These are phyloP conservation scores for Bubo bubo DNA, from an alignment of 2,113 vertebrate genomes.

Conservation along the genomic window DNA sequence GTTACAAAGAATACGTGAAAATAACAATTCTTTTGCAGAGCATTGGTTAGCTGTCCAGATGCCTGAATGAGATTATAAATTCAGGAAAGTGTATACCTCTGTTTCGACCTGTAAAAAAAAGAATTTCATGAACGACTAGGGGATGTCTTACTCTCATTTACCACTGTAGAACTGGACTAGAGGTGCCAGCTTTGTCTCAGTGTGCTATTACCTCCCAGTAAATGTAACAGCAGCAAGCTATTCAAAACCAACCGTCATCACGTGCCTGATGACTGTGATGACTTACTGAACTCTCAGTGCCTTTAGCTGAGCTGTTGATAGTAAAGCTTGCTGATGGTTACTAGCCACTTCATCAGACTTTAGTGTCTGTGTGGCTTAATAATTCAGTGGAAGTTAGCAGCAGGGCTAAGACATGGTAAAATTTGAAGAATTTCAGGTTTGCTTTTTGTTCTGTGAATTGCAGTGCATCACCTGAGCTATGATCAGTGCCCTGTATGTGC, in stretches of 20 bases:
- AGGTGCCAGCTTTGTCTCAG: not conserved
- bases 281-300: not conserved
- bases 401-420: not conserved
- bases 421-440: not conserved
- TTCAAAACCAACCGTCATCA: not conserved
- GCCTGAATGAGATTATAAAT: not conserved
- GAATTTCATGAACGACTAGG: not conserved
- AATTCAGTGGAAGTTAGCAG: not conserved
- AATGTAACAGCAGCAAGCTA: not conserved
- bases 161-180: not conserved
- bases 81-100: not conserved
- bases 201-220: not conserved
- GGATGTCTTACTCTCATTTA: not conserved
- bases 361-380: not conserved
- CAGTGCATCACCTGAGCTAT: not conserved
- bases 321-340: not conserved
- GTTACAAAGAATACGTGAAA: constrained; percentile 47
- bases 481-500: not conserved
- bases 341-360: not conserved
- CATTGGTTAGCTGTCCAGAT: not conserved
- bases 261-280: not conserved
- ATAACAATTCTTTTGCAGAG: not conserved
- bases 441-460: not conserved
- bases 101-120: not conserved
- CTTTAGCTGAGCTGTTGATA: not conserved